Evolutionary conservation across 2,888 invertebrate species (phyloP).

Genomic region (Rhabditoides inermis): DNA sequence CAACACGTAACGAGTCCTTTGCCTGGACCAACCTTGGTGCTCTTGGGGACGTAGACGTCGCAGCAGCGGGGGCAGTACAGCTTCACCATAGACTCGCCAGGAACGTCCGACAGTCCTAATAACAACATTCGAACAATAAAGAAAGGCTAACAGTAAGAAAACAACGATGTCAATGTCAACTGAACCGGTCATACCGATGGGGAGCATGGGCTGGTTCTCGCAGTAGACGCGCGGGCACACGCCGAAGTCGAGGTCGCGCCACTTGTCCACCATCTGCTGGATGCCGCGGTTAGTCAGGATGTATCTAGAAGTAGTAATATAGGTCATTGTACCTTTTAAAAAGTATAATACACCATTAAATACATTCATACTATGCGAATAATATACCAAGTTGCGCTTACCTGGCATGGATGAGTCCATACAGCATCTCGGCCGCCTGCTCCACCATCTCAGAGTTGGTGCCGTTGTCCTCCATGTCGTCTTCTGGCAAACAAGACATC

Average conservation of each 20-base stretch:
- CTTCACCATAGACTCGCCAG: slow-evolving; percentile 98
- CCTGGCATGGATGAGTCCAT: slow-evolving; percentile 96
- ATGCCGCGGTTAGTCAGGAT: slow-evolving; percentile 84
- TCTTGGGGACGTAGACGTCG: slow-evolving; percentile 97
- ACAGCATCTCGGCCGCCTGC: slow-evolving; percentile 97
- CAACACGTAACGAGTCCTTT: too few relatives aligned
- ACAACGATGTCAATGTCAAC: neutral
- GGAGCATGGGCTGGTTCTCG: slow-evolving; percentile 93
- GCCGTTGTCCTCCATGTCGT: slow-evolving; percentile 87
- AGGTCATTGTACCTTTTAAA: too few relatives aligned
- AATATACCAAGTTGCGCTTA: too few relatives aligned
- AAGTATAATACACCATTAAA: too few relatives aligned
- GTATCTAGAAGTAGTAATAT: too few relatives aligned
- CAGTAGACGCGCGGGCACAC: slow-evolving; percentile 97
- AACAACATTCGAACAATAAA: neutral
- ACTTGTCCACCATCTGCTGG: slow-evolving; percentile 58
- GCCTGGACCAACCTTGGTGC: too few relatives aligned
- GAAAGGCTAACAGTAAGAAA: neutral
- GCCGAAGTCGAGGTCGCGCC: slow-evolving; percentile 96
- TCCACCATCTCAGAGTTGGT: slow-evolving; percentile 97
- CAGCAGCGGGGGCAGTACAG: slow-evolving; percentile 98
- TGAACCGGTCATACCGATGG: slow-evolving; percentile 66
- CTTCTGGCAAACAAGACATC: slow-evolving; percentile 65
- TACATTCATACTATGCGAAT: too few relatives aligned
- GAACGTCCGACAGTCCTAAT: slow-evolving; percentile 86